Percentiles rank a stretch among this genome's conserved stretches.
phyloP scores from a whole-genome alignment of 2,113 vertebrate species.

The Amblyopsis rosae region DNA sequence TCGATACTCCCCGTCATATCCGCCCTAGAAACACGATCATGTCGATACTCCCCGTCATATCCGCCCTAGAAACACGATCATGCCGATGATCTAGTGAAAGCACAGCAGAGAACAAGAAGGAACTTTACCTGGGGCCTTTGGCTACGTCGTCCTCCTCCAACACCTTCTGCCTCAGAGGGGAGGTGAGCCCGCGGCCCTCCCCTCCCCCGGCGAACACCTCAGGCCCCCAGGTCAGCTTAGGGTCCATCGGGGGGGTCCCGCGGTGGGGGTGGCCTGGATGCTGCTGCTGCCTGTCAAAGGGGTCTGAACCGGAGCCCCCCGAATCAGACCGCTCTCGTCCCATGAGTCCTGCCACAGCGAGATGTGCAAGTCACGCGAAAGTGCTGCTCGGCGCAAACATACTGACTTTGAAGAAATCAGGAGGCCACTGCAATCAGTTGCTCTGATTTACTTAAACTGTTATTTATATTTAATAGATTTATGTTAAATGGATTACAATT shows the following conservation, averaged over 20 bases:
- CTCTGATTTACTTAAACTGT: too few species aligned
- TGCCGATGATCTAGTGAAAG: too few species aligned
- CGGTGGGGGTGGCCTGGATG: constrained; percentile 79
- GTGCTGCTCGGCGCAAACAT: too few species aligned
- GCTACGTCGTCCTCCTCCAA: constrained; percentile 81
- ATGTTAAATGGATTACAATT: too few species aligned
- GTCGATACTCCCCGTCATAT: too few species aligned
- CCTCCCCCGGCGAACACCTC: constrained; percentile 81
- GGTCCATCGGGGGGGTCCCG: constrained; percentile 90
- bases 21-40: too few species aligned
- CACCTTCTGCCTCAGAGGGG: constrained; percentile 81
- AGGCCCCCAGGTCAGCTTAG: constrained; percentile 86
- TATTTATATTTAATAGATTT: too few species aligned
- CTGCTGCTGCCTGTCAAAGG: constrained; percentile 85
- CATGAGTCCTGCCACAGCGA: constrained; percentile 78
- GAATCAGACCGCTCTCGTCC: constrained; percentile 91
- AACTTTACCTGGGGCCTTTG: constrained; percentile 79
- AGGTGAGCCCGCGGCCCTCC: constrained; percentile 77
- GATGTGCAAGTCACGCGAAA: neutral
- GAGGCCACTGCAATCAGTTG: too few species aligned
- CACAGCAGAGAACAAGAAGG: too few species aligned
- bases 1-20: too few species aligned
- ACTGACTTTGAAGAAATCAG: too few species aligned
- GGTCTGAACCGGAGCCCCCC: constrained; percentile 88
- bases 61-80: too few species aligned